phyloP scores from a whole-genome alignment of 2,797 vertebrate species.

The Argya squamiceps region DNA sequence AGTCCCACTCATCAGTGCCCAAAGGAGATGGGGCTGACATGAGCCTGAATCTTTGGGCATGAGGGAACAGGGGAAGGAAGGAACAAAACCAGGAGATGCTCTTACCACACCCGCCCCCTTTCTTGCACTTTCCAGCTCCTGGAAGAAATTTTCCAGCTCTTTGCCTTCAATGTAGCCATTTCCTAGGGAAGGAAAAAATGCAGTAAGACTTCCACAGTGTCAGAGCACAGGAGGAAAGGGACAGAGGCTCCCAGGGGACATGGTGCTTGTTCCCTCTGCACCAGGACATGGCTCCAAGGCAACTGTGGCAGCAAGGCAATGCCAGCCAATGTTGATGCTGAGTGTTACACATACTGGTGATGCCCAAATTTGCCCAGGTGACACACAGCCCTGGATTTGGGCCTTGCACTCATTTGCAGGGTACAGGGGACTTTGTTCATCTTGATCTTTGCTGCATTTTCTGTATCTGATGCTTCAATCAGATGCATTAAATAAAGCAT shows the following conservation, averaged over 20 bases:
- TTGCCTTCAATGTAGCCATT: constrained; percentile 98
- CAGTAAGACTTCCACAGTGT: neutral
- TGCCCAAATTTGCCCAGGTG: neutral
- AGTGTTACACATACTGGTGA: neutral
- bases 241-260: neutral
- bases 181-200: constrained; percentile 73
- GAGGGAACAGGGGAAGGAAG: neutral
- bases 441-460: neutral
- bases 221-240: neutral
- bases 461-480: neutral
- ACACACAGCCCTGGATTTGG: neutral
- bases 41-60: neutral
- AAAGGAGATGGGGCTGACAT: neutral
- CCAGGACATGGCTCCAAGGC: fast-evolving
- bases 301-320: neutral
- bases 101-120: constrained; percentile 94
- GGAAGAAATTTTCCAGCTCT: constrained; percentile 97
- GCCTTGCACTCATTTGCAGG: neutral
- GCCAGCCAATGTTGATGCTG: fast-evolving
- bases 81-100: neutral
- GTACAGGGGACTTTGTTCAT: neutral
- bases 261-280: fast-evolving
- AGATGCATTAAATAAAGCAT: neutral
- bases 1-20: neutral
- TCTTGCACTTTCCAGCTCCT: constrained; percentile 89